Evolutionary conservation across 2,888 invertebrate species (phyloP).

Genomic region (Trissolcus brochymenae): DNA sequence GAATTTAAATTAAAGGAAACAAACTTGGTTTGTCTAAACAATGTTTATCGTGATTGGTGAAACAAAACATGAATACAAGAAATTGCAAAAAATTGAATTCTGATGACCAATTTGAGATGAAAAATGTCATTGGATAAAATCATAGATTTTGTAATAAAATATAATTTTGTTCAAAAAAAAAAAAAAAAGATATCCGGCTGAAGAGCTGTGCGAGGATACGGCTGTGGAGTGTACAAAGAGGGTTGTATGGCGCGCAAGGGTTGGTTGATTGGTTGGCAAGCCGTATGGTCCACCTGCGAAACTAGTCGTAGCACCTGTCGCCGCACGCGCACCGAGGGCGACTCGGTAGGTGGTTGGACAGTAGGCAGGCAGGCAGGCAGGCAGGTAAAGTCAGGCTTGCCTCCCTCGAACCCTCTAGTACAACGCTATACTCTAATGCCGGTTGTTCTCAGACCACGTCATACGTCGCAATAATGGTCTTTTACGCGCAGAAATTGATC

Average conservation of each 20-base stretch:
- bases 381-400: slow-evolving; percentile 29
- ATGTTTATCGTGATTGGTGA: no score
- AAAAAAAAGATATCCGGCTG: background rate
- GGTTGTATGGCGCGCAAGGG: slow-evolving; percentile 47
- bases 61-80: no score
- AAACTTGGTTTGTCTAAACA: no score
- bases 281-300: slow-evolving; percentile 58
- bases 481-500: slow-evolving; percentile 2
- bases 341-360: slow-evolving; percentile 58
- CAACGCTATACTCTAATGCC: slow-evolving; percentile 52
- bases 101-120: background rate
- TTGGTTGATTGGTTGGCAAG: slow-evolving; percentile 53
- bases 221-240: slow-evolving; percentile 18
- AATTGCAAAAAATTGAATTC: no score
- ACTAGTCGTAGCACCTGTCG: slow-evolving; percentile 54
- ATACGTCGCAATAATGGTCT: slow-evolving; percentile 45
- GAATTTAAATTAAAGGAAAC: no score
- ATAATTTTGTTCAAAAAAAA: background rate
- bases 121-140: no score
- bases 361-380: slow-evolving; percentile 52
- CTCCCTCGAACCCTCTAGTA: slow-evolving; percentile 41
- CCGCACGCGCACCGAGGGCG: slow-evolving; percentile 56
- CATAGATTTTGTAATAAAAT: background rate
- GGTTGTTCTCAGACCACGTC: slow-evolving; percentile 54
- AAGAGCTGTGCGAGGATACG: background rate